A percentile compares a stretch with the other conserved stretches of the same genome.
These are phyloP conservation scores for Archivesica marissinica DNA, from an alignment of 1,140 invertebrate genomes.

Conservation along the genomic window DNA sequence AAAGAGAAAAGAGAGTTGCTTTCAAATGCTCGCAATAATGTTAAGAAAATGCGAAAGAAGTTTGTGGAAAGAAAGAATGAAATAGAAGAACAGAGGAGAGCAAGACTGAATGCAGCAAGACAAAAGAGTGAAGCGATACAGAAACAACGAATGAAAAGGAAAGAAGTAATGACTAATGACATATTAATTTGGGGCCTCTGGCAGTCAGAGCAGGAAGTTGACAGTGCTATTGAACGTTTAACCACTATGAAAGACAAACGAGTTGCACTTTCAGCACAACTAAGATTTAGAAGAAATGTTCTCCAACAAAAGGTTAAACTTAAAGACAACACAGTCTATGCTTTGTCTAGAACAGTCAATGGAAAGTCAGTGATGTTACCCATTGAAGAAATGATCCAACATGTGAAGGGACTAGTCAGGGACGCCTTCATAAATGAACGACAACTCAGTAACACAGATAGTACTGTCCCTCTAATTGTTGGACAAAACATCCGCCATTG, in stretches of 20 bases:
- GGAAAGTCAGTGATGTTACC: too few relatives aligned
- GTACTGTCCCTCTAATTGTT: too few relatives aligned
- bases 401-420: too few relatives aligned
- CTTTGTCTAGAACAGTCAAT: too few relatives aligned
- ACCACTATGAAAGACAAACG: neutral
- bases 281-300: constrained; percentile 1
- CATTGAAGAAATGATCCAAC: too few relatives aligned
- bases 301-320: neutral
- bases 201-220: constrained; percentile 24
- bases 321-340: too few relatives aligned
- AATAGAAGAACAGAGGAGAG: constrained; percentile 37
- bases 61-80: constrained; percentile 37
- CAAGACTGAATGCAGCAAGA: constrained; percentile 23
- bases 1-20: constrained; percentile 35
- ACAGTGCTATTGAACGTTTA: neutral
- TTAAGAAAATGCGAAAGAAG: neutral
- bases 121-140: constrained; percentile 23
- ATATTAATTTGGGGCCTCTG: constrained; percentile 46
- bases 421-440: too few relatives aligned
- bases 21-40: constrained; percentile 1
- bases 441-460: too few relatives aligned
- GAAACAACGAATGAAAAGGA: constrained; percentile 14
- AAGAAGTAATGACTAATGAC: neutral
- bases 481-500: too few relatives aligned
- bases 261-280: neutral